phyloP scores from a whole-genome alignment of 2,888 invertebrate species.

The Spisula subtruncata region DNA sequence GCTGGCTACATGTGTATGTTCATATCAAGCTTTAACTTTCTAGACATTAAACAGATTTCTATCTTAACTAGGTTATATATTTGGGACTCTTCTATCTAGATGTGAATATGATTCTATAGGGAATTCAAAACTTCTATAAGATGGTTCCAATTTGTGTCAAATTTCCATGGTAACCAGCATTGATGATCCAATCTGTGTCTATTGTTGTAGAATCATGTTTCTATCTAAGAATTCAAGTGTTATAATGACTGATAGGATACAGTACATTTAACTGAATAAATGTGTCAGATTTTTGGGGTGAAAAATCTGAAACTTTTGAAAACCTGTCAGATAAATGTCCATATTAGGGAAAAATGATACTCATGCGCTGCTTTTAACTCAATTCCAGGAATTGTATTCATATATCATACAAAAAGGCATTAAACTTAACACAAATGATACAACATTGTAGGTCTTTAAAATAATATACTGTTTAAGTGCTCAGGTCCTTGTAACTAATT shows the following conservation, averaged over 20 bases:
- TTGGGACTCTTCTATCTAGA: not conserved
- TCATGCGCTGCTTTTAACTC: no score
- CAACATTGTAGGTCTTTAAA: no score
- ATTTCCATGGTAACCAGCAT: slow-evolving; percentile 1
- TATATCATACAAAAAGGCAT: no score
- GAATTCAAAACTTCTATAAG: not conserved
- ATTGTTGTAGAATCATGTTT: not conserved
- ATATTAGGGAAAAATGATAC: no score
- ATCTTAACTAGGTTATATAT: not conserved
- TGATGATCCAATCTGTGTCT: slow-evolving; percentile 15
- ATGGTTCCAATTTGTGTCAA: slow-evolving; percentile 18
- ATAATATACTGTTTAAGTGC: no score
- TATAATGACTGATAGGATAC: slow-evolving; percentile 1
- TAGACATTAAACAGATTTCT: slow-evolving; percentile 6
- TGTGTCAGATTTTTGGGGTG: not conserved
- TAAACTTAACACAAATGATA: no score
- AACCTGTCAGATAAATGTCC: not conserved
- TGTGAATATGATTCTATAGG: not conserved
- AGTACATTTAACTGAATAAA: not conserved
- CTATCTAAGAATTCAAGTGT: slow-evolving; percentile 15
- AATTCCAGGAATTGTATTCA: no score
- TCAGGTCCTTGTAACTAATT: no score
- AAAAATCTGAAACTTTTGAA: not conserved
- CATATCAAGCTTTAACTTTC: not conserved
- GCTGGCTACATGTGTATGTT: not conserved